Evolutionary conservation across 92 coral and sea anemone genomes (phyloP).

Genomic region (Plumapathes pennacea): DNA sequence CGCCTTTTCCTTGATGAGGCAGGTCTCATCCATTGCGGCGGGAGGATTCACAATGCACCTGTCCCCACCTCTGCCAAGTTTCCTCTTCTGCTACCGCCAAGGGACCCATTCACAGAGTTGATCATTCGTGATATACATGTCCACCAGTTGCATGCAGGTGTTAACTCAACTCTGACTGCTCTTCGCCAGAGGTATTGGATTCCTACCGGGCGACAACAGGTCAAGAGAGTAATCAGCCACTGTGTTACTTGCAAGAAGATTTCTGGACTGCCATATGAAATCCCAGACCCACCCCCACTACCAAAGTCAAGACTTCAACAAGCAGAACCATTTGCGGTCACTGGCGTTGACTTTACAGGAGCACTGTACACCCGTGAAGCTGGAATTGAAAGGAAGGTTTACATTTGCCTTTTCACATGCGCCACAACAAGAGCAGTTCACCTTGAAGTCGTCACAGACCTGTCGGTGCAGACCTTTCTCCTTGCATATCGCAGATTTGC

Average conservation of each 20-base stretch:
- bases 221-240: constrained; percentile 25
- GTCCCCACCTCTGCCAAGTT: constrained; percentile 2
- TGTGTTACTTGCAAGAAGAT: constrained; percentile 51
- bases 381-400: constrained; percentile 23
- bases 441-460: constrained; percentile 51
- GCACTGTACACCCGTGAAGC: constrained; percentile 29
- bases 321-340: constrained; percentile 39
- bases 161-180: constrained; percentile 30
- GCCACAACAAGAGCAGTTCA: constrained; percentile 56
- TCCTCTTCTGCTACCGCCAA: constrained; percentile 22
- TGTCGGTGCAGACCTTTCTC: constrained; percentile 42
- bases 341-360: constrained; percentile 57
- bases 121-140: constrained; percentile 26
- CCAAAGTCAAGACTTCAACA: constrained; percentile 34
- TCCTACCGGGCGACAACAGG: constrained; percentile 47
- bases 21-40: too few species aligned
- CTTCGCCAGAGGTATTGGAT: constrained; percentile 58
- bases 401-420: constrained; percentile 60
- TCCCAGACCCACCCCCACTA: constrained; percentile 36
- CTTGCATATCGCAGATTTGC: constrained; percentile 50
- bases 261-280: constrained; percentile 35
- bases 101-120: constrained; percentile 1
- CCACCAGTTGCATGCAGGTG: constrained; percentile 34
- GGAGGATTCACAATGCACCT: too few species aligned
- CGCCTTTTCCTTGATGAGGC: too few species aligned